These are phyloP conservation scores for Arvicanthis niloticus DNA, from an alignment of 2,113 vertebrate species.

Conservation along the genomic window DNA sequence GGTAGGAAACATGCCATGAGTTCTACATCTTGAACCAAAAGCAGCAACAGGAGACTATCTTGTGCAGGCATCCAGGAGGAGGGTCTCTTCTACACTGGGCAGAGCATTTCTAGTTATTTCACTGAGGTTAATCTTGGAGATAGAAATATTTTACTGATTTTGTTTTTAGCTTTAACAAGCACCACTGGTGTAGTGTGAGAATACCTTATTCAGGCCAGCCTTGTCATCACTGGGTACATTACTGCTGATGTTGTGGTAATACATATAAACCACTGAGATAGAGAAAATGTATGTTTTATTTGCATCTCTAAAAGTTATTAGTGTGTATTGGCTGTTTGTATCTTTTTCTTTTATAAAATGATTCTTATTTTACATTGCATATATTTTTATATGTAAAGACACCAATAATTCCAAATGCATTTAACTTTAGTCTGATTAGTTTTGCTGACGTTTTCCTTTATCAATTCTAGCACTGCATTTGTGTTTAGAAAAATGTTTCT, in stretches of 20 bases:
- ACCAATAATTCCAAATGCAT: background rate
- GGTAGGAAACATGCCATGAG: too few relatives aligned
- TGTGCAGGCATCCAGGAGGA: too few relatives aligned
- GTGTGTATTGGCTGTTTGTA: background rate
- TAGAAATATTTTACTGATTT: background rate
- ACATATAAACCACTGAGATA: background rate
- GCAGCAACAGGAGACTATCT: too few relatives aligned
- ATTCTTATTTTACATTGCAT: conserved; percentile 32
- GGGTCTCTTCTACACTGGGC: too few relatives aligned
- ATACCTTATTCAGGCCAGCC: background rate
- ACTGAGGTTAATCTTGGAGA: conserved; percentile 21
- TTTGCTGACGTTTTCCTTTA: conserved; percentile 21
- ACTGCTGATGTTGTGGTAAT: background rate
- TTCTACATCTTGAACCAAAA: too few relatives aligned
- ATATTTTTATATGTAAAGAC: conserved; percentile 27
- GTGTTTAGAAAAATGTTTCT: conserved; percentile 37
- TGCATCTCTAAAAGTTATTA: conserved; percentile 34
- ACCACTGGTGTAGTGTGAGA: background rate
- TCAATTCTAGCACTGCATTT: conserved; percentile 52
- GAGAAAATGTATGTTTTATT: conserved; percentile 29
- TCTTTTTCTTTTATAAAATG: conserved; percentile 50
- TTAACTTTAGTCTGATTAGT: conserved; percentile 49
- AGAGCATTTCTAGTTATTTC: background rate
- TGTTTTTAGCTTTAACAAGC: background rate
- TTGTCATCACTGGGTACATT: background rate